Evolutionary conservation across 2,113 vertebrate genomes (phyloP), one percentile per base, ranked within the genome.

Genomic region (Notothenia coriiceps): DNA sequence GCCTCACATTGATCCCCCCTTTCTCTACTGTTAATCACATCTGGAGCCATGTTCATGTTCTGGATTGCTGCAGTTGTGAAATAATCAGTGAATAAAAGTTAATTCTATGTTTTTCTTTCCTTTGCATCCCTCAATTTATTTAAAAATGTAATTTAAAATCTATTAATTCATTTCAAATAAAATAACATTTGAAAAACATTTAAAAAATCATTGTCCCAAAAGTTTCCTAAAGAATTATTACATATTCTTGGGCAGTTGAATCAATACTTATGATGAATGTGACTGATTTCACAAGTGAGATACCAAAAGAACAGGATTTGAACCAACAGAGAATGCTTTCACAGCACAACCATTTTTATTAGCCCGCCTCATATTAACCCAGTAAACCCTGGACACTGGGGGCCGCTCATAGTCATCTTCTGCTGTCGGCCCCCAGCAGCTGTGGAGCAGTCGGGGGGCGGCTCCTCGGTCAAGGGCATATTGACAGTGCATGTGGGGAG

Each of bases 21-120:
- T 43, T 65, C 47, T n/a, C 47, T 52, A 4, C 63, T 60, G 66
- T 82, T 89, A 90, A 91, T 89, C 87, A 72, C 79, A 85, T 89
- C 87, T 90, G 57, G 79, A 89, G 61, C 83, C 81, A 50, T 84
- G 63, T 72, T 76, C 82, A 66, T 80, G 77, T 84, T 83, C 54
- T 64, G 14, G 67, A 67, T 76, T 79, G 77, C 60, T 63, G 72
- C 54, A 82, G 65, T 82, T 87, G 75, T 70, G 8, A 82, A 90
- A 83, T 77, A 77, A 71, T 78, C 6, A 70, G 33, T 51, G 22
- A 82, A 65, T 43, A 1, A 35, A 20, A 13, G n/a, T 57, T 35
- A 43, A 25, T 68, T 49, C 14, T 14, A n/a, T 20, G 29, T 67
- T 86, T 60, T 22, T 70, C 84, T 60, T 44, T 60, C 60, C 54